Percentiles rank a stretch among this genome's conserved stretches.
Evolutionary conservation across 1,140 invertebrate species (phyloP).

Genomic region (Aleiodes sp.): DNA sequence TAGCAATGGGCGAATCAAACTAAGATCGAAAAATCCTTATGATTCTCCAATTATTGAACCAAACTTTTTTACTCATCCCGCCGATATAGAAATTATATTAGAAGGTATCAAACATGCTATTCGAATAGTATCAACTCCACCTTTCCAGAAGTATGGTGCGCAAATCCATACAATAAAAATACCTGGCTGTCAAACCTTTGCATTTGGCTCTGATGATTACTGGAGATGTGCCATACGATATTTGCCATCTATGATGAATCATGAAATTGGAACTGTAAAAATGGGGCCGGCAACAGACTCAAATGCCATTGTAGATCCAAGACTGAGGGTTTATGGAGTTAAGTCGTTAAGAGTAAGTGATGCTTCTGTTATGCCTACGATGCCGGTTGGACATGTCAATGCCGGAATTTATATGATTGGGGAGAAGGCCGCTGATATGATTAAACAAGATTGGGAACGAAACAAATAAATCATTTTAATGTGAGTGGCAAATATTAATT

Average conservation of each 20-base stretch:
- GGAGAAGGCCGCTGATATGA: conserved; percentile 85
- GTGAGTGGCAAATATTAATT: too few relatives aligned
- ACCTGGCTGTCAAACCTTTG: conserved; percentile 72
- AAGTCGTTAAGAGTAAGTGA: conserved; percentile 77
- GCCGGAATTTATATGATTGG: conserved; percentile 85
- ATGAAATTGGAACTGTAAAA: conserved; percentile 83
- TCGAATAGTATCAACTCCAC: conserved; percentile 63
- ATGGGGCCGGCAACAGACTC: conserved; percentile 80
- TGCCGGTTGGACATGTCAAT: conserved; percentile 77
- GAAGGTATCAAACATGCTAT: conserved; percentile 72
- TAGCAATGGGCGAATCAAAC: conserved; percentile 75
- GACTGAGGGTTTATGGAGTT: conserved; percentile 75
- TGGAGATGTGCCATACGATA: conserved; percentile 76
- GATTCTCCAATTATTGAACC: conserved; percentile 84
- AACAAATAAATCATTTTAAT: neutral
- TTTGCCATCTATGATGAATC: conserved; percentile 79
- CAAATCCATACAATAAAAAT: conserved; percentile 72
- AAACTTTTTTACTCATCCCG: conserved; percentile 77
- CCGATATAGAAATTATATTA: conserved; percentile 73
- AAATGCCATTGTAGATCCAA: conserved; percentile 76
- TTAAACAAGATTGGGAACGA: conserved; percentile 67
- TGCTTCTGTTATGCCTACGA: conserved; percentile 78
- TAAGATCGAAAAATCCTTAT: conserved; percentile 74
- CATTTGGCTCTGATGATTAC: conserved; percentile 76
- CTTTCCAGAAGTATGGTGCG: conserved; percentile 68